Percentiles rank a stretch among this genome's conserved stretches.
phyloP scores from a whole-genome alignment of 2,888 invertebrate genomes.

The Eugnorisma glareosa region DNA sequence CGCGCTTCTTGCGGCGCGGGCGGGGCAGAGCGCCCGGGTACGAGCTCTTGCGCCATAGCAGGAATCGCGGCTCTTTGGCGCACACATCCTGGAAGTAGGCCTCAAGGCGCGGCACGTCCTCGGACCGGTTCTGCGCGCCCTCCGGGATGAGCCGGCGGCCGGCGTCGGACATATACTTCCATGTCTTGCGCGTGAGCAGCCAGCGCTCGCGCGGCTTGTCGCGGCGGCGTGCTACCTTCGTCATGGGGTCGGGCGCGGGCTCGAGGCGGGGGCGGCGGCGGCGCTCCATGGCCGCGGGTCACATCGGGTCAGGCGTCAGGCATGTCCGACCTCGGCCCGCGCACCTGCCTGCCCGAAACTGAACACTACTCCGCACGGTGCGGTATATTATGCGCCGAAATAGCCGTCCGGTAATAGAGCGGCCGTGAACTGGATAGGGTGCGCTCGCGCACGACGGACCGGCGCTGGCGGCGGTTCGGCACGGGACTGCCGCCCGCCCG shows the following conservation, averaged over 20 bases:
- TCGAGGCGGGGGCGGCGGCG: conserved; percentile 83
- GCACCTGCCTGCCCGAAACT: conserved; percentile 87
- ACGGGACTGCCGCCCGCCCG: conserved; percentile 77
- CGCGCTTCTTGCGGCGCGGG: conserved; percentile 89
- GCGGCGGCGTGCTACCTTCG: conserved; percentile 90
- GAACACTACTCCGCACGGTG: conserved; percentile 85
- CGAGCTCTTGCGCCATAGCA: conserved; percentile 95
- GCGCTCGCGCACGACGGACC: conserved; percentile 80
- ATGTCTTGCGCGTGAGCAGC: conserved; percentile 96
- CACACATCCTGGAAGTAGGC: conserved; percentile 96
- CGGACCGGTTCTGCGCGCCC: conserved; percentile 92
- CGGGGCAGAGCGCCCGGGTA: conserved; percentile 94
- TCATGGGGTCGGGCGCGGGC: conserved; percentile 90
- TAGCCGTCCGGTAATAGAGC: conserved; percentile 88
- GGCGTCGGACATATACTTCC: conserved; percentile 98
- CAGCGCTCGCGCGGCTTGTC: conserved; percentile 94
- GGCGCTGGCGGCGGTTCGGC: conserved; percentile 74
- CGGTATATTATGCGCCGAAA: conserved; percentile 87
- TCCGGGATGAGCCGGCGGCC: conserved; percentile 96
- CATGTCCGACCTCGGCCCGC: conserved; percentile 80
- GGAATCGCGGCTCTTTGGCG: conserved; percentile 93
- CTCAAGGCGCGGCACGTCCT: conserved; percentile 95
- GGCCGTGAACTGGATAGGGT: conserved; percentile 89
- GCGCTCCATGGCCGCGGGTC: conserved; percentile 85
- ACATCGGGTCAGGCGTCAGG: conserved; percentile 72